Conservation (phyloP, 2,888 invertebrate species). For the Leptopilina syphax region DNA sequence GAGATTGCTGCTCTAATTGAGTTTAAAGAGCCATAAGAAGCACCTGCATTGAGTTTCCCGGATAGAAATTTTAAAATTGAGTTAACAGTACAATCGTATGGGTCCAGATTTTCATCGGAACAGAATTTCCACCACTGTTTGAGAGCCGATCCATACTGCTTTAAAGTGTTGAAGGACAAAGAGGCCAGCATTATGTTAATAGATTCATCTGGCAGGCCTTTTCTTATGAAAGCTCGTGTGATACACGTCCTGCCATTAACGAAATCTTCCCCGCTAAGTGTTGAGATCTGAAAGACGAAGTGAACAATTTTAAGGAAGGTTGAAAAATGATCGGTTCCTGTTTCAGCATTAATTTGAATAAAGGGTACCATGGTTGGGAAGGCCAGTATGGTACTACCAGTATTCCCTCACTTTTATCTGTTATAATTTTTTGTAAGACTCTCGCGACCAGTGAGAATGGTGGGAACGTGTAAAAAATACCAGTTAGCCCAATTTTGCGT, state of each 20-base stretch:
- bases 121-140: slow-evolving; percentile 1
- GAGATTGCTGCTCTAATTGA: slow-evolving; percentile 4
- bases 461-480: too few relatives aligned
- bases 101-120: neutral
- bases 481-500: too few relatives aligned
- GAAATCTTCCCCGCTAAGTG: too few relatives aligned
- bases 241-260: slow-evolving; percentile 20
- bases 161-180: neutral
- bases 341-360: too few relatives aligned
- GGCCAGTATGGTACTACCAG: too few relatives aligned
- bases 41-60: neutral
- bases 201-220: neutral
- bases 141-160: neutral
- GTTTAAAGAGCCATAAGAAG: slow-evolving; percentile 24
- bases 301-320: too few relatives aligned
- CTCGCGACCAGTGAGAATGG: too few relatives aligned
- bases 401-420: too few relatives aligned
- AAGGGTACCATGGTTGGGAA: too few relatives aligned
- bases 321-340: too few relatives aligned
- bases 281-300: too few relatives aligned
- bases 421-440: too few relatives aligned
- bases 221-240: neutral
- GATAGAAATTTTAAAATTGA: neutral
- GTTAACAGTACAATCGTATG: neutral
- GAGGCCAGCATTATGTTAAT: neutral